These are phyloP conservation scores for Pterocles burchelli DNA, from an alignment of 2,113 vertebrate species.

Conservation along the genomic window DNA sequence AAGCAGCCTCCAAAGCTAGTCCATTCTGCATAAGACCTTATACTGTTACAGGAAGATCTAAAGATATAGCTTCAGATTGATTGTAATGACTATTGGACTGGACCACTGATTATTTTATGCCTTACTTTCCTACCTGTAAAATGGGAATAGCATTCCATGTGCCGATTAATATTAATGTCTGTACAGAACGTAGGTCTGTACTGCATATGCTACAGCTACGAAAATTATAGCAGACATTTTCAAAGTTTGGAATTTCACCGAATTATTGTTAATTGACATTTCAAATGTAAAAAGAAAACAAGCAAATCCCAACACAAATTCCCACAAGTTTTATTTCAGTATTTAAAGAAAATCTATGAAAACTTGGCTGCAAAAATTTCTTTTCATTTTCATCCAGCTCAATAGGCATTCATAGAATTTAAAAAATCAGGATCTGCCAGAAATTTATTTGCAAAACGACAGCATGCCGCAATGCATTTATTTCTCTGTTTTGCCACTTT, in stretches of 20 bases:
- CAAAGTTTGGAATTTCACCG: neutral
- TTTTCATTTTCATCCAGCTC: neutral
- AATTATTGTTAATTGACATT: neutral
- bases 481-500: conserved; percentile 51
- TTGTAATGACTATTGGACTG: neutral
- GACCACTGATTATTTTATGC: neutral
- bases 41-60: neutral
- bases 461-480: neutral
- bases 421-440: conserved; percentile 4
- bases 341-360: neutral
- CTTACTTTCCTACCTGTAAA: neutral
- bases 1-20: neutral
- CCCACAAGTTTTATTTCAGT: neutral
- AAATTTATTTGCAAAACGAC: conserved; percentile 1
- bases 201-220: neutral
- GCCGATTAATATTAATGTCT: neutral
- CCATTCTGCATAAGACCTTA: neutral
- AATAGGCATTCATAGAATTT: neutral
- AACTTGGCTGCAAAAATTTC: neutral
- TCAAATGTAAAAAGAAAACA: neutral
- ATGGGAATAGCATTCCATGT: neutral
- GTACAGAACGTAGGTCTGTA: neutral
- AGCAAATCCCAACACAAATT: neutral
- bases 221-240: neutral
- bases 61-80: neutral